Evolutionary conservation across 1,140 invertebrate species (phyloP).

Genomic region (Telenomus remus): DNA sequence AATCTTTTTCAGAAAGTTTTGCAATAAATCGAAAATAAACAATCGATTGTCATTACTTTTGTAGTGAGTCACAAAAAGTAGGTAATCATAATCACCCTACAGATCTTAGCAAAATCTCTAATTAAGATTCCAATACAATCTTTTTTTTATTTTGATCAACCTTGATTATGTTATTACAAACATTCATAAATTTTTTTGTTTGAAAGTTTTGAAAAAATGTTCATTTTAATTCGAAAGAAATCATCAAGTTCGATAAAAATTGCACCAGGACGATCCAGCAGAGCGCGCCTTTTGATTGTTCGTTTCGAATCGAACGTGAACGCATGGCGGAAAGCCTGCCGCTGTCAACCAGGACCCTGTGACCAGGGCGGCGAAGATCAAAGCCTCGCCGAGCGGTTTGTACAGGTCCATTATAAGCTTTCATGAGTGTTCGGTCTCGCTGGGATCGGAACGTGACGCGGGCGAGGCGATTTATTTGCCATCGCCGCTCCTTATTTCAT

Average conservation of each 20-base stretch:
- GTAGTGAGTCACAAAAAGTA: too few relatives aligned
- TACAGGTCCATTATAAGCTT: conserved; percentile 61
- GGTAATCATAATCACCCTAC: too few relatives aligned
- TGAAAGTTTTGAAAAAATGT: conserved; percentile 8
- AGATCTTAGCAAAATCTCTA: too few relatives aligned
- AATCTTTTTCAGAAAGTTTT: too few relatives aligned
- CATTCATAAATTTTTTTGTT: too few relatives aligned
- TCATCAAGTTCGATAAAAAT: conserved; percentile 32
- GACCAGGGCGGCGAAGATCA: conserved; percentile 59
- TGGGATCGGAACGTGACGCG: conserved; percentile 71
- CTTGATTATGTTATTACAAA: too few relatives aligned
- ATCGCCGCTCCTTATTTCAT: conserved; percentile 74
- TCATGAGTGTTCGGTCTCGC: conserved; percentile 60
- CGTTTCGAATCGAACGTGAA: conserved; percentile 58
- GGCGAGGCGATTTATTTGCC: conserved; percentile 75
- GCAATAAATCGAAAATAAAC: too few relatives aligned
- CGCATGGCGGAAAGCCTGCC: conserved; percentile 48
- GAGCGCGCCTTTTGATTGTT: conserved; percentile 49
- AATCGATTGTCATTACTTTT: too few relatives aligned
- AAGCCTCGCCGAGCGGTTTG: conserved; percentile 49
- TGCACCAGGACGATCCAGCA: conserved; percentile 34
- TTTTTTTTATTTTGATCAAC: too few relatives aligned
- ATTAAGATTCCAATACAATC: too few relatives aligned
- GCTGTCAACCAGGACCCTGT: conserved; percentile 59
- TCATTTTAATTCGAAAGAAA: too few relatives aligned